Base-by-base conservation (phyloP, 2,113 vertebrate species). In the Prunella fulvescens region DNA sequence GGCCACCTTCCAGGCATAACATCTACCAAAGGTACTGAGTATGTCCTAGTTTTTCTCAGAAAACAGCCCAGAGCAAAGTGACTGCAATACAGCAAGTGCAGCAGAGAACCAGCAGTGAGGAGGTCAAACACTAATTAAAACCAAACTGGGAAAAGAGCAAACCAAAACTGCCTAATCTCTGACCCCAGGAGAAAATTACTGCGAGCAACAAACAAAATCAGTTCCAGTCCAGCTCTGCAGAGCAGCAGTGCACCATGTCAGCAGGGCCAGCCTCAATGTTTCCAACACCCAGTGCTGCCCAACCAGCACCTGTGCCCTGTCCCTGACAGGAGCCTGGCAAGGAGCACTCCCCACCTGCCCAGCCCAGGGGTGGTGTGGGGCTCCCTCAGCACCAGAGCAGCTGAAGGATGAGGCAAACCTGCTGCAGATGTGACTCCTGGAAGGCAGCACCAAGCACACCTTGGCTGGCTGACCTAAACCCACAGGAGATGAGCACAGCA, bases 31-130 rank as follows among this genome's bases (percentile, higher is more conserved):
- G 65, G 74, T 79, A 77, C 64, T 22, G 82, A 80, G 7, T 88
- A 78, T 92, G 90, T 93, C 93, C 94, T 86, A 94, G 90, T 88
- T 96, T 96, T 97, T 95, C 93, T 90, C 87, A 95, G 94, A 96
- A 96, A 85, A 80, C 51, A 86, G 90, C 85, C 80, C 64, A 37
- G 74, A 91, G 95, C 71, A 77, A 88, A 93, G 83, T 11, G 35
- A 73, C 85, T 86, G 40, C 54, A 66, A 77, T n/a, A 69, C 29
- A 88, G 87, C 88, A 95, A 92, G 81, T 77, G 87, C 74, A 77
- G 88, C 58, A 73, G 31, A 84, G 57, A 93, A 92, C 40, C 86
- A 89, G 73, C 83, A 91, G 56, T 25, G 60, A 57, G 65, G 69
- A 91, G 71, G 78, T 91, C 89, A 67, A 71, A 79, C 8, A 37